Evolutionary conservation across 2,113 vertebrate species (phyloP).

Genomic region (Zosterops japonicus): DNA sequence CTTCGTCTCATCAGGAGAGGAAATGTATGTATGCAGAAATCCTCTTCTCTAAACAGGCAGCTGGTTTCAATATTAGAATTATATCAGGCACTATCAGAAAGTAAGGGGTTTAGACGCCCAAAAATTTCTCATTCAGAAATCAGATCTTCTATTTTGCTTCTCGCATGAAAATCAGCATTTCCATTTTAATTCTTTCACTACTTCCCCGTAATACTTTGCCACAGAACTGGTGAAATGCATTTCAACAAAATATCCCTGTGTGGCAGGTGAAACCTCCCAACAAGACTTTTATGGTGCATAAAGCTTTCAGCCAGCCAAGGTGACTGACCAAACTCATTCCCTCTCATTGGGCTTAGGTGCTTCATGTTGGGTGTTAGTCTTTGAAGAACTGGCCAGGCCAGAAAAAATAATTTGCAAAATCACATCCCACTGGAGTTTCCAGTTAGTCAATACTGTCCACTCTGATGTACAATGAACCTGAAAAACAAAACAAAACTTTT

Average conservation of each 20-base stretch:
- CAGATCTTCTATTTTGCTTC: neutral
- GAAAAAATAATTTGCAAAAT: constrained; percentile 15
- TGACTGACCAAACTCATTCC: neutral
- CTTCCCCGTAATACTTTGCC: neutral
- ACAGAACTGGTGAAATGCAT: neutral
- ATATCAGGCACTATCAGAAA: neutral
- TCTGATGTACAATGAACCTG: neutral
- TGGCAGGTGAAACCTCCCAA: neutral
- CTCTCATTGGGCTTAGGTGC: neutral
- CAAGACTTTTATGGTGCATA: neutral
- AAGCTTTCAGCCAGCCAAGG: neutral
- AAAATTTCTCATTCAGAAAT: neutral
- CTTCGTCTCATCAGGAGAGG: neutral
- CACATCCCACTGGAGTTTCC: constrained; percentile 13
- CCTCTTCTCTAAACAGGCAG: neutral
- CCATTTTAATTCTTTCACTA: neutral
- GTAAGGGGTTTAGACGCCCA: neutral
- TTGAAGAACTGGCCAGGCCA: constrained; percentile 19
- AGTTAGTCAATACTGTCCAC: neutral
- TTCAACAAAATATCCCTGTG: neutral
- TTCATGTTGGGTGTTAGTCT: neutral
- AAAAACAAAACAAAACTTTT: neutral
- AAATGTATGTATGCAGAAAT: neutral
- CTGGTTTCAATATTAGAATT: neutral
- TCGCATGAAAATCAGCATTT: neutral